Evolutionary conservation across 2,113 vertebrate genomes (phyloP).

Genomic region (Pseudorectes ferrugineus): DNA sequence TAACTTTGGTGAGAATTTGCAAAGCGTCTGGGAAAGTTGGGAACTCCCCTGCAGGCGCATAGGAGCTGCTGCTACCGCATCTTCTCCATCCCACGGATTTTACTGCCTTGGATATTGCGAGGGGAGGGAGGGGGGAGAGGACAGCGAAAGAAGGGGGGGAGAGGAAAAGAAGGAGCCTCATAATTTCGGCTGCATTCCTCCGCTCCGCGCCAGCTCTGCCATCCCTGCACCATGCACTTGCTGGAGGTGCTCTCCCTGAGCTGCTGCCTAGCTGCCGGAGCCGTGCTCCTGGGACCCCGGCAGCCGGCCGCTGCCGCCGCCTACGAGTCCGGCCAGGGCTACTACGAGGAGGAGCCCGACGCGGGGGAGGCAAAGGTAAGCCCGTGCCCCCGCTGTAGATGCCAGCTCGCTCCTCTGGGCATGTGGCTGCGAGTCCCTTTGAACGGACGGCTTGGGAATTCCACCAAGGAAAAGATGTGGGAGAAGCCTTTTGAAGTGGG

Average conservation of each 20-base stretch:
- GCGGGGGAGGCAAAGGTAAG: slow-evolving; percentile 71
- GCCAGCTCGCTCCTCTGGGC: neutral
- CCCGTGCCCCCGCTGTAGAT: neutral
- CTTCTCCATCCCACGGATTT: slow-evolving; percentile 53
- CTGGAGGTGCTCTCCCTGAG: slow-evolving; percentile 68
- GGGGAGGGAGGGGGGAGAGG: neutral
- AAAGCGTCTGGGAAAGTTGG: neutral
- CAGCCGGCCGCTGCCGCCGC: slow-evolving; percentile 61
- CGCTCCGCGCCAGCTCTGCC: neutral
- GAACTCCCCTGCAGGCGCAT: neutral
- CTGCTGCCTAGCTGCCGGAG: slow-evolving; percentile 67
- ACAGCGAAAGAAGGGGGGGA: neutral
- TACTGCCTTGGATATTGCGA: slow-evolving; percentile 9
- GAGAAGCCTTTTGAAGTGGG: neutral
- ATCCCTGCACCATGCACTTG: slow-evolving; percentile 74
- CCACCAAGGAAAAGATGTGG: neutral
- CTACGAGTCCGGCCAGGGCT: slow-evolving; percentile 72
- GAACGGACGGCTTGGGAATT: neutral
- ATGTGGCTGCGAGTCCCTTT: neutral
- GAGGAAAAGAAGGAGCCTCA: neutral
- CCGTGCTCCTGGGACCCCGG: slow-evolving; percentile 58
- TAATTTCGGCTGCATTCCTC: slow-evolving; percentile 9
- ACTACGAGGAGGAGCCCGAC: slow-evolving; percentile 71
- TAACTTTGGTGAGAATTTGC: slow-evolving; percentile 15
- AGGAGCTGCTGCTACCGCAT: slow-evolving; percentile 29